These are phyloP conservation scores for Prinia subflava DNA, from an alignment of 2,113 vertebrate species.

Conservation along the genomic window DNA sequence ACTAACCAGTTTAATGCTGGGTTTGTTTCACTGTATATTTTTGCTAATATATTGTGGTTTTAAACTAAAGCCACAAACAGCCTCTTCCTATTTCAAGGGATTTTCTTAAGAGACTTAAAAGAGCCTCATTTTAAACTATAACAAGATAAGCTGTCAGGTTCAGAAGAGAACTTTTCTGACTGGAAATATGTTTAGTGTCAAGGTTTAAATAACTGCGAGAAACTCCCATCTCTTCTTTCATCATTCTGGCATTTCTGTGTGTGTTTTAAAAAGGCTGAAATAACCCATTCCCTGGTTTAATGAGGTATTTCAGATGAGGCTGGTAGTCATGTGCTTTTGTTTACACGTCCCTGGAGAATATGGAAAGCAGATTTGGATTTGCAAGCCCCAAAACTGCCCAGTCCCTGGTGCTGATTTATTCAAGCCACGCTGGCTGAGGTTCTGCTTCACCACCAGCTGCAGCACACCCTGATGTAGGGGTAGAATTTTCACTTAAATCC, in stretches of 20 bases:
- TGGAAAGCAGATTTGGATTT: neutral
- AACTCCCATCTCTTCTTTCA: slow-evolving; percentile 44
- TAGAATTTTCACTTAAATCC: neutral
- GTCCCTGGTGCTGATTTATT: neutral
- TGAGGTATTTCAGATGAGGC: slow-evolving; percentile 42
- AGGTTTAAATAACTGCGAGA: slow-evolving; percentile 41
- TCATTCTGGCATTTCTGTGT: neutral
- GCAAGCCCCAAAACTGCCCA: neutral
- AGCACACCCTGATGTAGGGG: neutral
- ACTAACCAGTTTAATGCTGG: neutral
- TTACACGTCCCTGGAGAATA: slow-evolving; percentile 10
- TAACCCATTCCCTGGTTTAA: slow-evolving; percentile 31
- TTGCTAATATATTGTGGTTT: slow-evolving; percentile 42
- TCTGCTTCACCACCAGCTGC: neutral
- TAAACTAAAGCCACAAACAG: slow-evolving; percentile 47
- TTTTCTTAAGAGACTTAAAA: slow-evolving; percentile 31
- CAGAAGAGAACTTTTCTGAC: slow-evolving; percentile 29
- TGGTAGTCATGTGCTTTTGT: slow-evolving; percentile 34
- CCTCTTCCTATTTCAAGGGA: slow-evolving; percentile 8
- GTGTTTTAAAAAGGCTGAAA: slow-evolving; percentile 33
- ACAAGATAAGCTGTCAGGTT: slow-evolving; percentile 54
- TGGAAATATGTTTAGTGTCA: slow-evolving; percentile 27
- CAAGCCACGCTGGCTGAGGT: neutral
- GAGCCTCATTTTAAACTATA: slow-evolving; percentile 44
- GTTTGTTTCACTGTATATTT: neutral